These are phyloP conservation scores for Heliothis peltigera DNA, from an alignment of 2,888 invertebrate genomes.

Conservation along the genomic window DNA sequence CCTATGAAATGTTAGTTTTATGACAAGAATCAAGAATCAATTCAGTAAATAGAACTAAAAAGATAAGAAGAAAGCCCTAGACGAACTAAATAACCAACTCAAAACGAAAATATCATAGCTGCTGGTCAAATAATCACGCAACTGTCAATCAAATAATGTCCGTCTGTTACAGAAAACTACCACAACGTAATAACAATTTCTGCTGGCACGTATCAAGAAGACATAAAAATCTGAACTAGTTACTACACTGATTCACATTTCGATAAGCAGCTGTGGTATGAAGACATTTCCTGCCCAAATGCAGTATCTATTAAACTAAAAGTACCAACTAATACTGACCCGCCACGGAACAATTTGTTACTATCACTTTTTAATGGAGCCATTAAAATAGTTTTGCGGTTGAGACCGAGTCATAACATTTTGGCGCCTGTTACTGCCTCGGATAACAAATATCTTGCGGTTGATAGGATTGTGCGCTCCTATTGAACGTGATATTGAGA, in stretches of 20 bases:
- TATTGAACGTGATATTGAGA: constrained; percentile 73
- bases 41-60: too few species aligned
- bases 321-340: constrained; percentile 66
- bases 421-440: constrained; percentile 77
- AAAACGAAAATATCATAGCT: too few species aligned
- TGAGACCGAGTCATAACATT: constrained; percentile 78
- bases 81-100: too few species aligned
- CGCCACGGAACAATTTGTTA: constrained; percentile 82
- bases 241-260: constrained; percentile 62
- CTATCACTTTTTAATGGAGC: constrained; percentile 87
- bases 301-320: constrained; percentile 65
- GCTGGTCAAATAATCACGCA: constrained; percentile 25
- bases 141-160: constrained; percentile 13
- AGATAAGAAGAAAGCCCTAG: too few species aligned
- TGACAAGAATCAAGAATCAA: too few species aligned
- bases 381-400: constrained; percentile 86
- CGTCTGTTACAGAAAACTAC: constrained; percentile 31
- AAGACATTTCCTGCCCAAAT: constrained; percentile 75
- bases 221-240: constrained; percentile 55
- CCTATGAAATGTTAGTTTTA: too few species aligned
- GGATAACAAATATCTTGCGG: constrained; percentile 83
- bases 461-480: constrained; percentile 71
- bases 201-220: constrained; percentile 37
- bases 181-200: constrained; percentile 36
- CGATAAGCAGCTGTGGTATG: constrained; percentile 68